Conservation (phyloP, 2,888 invertebrate species). For the Asteroscopus sphinx region DNA sequence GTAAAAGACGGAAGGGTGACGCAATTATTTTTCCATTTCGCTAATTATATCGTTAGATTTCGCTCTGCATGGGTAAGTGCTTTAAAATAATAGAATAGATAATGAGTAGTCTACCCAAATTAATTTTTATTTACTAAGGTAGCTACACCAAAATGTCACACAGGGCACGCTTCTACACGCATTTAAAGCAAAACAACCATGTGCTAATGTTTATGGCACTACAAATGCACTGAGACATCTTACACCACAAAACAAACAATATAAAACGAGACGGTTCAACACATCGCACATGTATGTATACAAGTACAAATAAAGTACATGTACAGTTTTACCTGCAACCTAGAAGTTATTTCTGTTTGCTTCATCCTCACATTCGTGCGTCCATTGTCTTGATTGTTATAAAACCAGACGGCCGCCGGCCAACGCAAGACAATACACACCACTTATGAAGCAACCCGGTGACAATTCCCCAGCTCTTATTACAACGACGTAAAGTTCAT, state of each 20-base stretch:
- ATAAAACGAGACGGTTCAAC: conserved; percentile 17
- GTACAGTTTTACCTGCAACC: conserved; percentile 26
- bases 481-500: conserved; percentile 63
- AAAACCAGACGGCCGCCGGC: conserved; percentile 34
- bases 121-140: no score
- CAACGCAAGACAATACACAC: conserved; percentile 58
- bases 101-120: no score
- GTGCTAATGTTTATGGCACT: neutral
- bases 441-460: conserved; percentile 61
- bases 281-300: conserved; percentile 9
- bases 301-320: no score
- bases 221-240: conserved; percentile 5
- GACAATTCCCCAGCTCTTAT: conserved; percentile 60
- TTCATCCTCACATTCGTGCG: conserved; percentile 34
- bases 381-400: conserved; percentile 51
- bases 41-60: no score
- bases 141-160: no score
- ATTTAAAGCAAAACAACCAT: neutral
- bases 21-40: no score
- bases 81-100: no score
- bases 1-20: no score
- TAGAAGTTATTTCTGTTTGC: conserved; percentile 51
- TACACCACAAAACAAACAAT: conserved; percentile 16
- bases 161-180: neutral
- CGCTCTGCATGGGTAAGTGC: no score